Base-by-base conservation (phyloP, 1,140 invertebrate genomes). In the Atta texana region DNA sequence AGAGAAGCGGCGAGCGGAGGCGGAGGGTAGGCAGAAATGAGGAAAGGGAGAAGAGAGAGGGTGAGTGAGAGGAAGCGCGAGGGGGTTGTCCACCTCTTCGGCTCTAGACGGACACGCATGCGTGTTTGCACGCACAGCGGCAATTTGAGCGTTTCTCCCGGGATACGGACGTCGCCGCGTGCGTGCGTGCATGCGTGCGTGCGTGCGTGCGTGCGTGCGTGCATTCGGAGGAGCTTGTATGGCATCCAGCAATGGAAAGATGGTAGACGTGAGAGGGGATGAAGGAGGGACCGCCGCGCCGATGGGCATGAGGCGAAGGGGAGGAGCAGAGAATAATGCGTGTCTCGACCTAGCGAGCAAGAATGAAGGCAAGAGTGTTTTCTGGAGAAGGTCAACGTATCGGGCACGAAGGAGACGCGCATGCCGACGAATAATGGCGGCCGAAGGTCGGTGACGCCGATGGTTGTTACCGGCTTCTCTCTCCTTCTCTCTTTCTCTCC, bases 321-420 rank as follows among this genome's bases (percentile, higher is more conserved):
- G 78, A 85, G 78, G 68, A 53, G 28, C 39, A 59, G 84, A 89
- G 68, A 87, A 88, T 87, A 90, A 91, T 87, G 89, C 90, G 69
- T 78, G 85, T 90, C 87, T 89, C 91, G 91, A 92, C 84, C 85
- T 76, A 91, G 87, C 86, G 87, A 87, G 88, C 82, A 89, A 89
- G 87, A 92, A 89, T 44, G 91, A 92, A 92, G 91, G 87, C 90
- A 91, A 92, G 87, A 92, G 90, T 92, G 88, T 91, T 84, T 88
- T 91, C 86, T 78, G 87, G 69, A 89, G 88, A 92, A 92, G 91
- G 91, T 92, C 88, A 91, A 92, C 81, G 90, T 90, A 92, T 92
- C 87, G 85, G 75, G 78, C 63, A 82, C 75, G 88, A 88, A 85
- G 55, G 64, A 87, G 84, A 81, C 88, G 85, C 69, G 86, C 76